Evolutionary conservation across 2,113 vertebrate species (phyloP).

Genomic region (Leptodactylus fuscus): DNA sequence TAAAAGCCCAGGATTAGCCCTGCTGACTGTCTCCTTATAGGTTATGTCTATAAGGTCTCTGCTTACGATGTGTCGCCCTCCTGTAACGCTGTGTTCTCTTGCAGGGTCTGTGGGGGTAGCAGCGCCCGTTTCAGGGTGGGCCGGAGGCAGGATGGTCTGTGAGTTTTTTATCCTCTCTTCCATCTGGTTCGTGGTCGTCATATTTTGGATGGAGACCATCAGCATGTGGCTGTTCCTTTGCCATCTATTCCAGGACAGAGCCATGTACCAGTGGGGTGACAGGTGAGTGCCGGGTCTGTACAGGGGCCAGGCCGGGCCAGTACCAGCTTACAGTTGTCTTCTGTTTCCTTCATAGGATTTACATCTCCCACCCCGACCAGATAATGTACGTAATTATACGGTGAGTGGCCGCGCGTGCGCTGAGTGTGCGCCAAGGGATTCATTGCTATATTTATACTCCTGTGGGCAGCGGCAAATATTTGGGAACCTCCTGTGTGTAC

Average conservation of each 20-base stretch:
- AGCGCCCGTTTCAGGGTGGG: not conserved
- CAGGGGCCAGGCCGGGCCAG: not conserved
- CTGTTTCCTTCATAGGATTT: constrained; percentile 66
- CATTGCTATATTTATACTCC: not conserved
- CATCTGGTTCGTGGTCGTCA: constrained; percentile 80
- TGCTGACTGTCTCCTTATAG: no score
- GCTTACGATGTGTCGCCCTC: no score
- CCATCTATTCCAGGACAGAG: constrained; percentile 77
- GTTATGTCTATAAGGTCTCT: not conserved
- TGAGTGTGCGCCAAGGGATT: not conserved
- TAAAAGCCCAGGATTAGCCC: no score
- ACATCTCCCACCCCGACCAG: constrained; percentile 74
- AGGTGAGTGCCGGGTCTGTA: constrained; percentile 64
- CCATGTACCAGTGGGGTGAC: constrained; percentile 76
- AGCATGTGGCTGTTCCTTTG: constrained; percentile 81
- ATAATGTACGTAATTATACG: constrained; percentile 76
- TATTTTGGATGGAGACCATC: constrained; percentile 84
- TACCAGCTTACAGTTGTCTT: constrained; percentile 23
- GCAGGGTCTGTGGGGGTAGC: constrained; percentile 36
- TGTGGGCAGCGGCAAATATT: not conserved
- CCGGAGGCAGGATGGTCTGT: constrained; percentile 72
- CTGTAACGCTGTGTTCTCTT: not conserved
- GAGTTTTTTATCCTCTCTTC: constrained; percentile 78
- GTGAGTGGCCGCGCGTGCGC: constrained; percentile 64
- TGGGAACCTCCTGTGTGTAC: not conserved